Conservation (phyloP, 1,140 invertebrate species). For the Lepeophtheirus salmonis region DNA sequence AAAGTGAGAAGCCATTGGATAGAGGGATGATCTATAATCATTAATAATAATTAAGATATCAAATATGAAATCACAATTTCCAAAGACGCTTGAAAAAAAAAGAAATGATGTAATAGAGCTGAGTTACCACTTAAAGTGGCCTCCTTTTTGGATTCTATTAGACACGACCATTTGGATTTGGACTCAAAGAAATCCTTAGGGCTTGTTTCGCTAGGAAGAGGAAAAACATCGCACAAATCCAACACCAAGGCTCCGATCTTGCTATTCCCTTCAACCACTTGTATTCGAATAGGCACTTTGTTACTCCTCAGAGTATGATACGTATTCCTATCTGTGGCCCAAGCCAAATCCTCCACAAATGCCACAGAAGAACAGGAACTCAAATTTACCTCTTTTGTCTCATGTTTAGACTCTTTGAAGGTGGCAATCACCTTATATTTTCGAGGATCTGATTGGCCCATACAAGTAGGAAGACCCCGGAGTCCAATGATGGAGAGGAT, state of each 20-base stretch:
- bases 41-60: too few species aligned
- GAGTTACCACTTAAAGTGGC: background rate
- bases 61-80: too few species aligned
- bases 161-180: background rate
- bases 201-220: background rate
- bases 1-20: background rate
- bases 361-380: background rate
- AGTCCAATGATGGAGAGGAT: too few species aligned
- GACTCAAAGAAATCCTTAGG: background rate
- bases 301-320: background rate
- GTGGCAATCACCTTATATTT: too few species aligned
- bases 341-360: conserved; percentile 22
- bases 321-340: background rate
- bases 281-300: background rate
- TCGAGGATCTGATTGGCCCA: too few species aligned
- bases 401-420: too few species aligned
- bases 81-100: too few species aligned
- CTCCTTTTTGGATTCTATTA: background rate
- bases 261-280: background rate
- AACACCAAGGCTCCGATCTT: background rate
- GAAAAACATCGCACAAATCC: background rate
- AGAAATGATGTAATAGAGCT: too few species aligned
- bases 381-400: background rate
- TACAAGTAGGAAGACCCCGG: too few species aligned
- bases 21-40: background rate